Evolutionary conservation across 64 coral and sea anemone genomes (phyloP), one percentile per base, ranked within the genome.

Genomic region (Montipora foliosa): DNA sequence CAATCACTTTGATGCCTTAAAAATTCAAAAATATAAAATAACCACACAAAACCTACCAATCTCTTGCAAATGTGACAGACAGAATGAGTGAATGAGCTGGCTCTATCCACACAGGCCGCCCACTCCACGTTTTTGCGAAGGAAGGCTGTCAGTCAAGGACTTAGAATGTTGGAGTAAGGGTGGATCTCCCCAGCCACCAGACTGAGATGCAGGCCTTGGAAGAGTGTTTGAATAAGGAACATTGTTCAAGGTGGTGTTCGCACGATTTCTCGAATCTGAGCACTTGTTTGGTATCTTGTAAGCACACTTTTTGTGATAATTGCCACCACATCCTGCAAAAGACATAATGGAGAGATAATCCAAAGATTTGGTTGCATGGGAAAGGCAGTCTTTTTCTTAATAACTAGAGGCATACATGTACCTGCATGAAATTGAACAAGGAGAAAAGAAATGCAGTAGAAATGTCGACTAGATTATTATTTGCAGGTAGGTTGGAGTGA

Each of bases 31-130:
- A 57, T 57, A 57, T 5, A 7, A 10, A 57, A 5, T 10, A 57
- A 57, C 10, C 5, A 57, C 17, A 44, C 79, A 82, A 5, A 46
- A 91, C 95, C 55, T 87, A 99, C 98, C 95, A 99, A 20, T 77
- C 89, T 94, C 77, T 99, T 99, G 80, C 98, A 99, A 25, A 99
- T 96, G 77, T 99, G 98, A 53, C 98, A 98, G 58, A 94, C 87
- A 61, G 24, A 25, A 25, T 25, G 24, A 25, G 24, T 25, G 91
- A 92, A 5, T 93, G 83, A 44, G 89, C 86, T 83, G 85, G 91
- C 21, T 96, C 95, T 75, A 93, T 95, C 89, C 95, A 95, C 48
- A 96, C 79, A 5, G 94, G 87, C n/a, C 94, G 87, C 4, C 94
- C 94, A 84, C 95, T 98, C 97, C 97, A 98, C 5, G 97, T 97